Conservation (phyloP, 2,888 invertebrate genomes). For the Portevinia maculata region DNA sequence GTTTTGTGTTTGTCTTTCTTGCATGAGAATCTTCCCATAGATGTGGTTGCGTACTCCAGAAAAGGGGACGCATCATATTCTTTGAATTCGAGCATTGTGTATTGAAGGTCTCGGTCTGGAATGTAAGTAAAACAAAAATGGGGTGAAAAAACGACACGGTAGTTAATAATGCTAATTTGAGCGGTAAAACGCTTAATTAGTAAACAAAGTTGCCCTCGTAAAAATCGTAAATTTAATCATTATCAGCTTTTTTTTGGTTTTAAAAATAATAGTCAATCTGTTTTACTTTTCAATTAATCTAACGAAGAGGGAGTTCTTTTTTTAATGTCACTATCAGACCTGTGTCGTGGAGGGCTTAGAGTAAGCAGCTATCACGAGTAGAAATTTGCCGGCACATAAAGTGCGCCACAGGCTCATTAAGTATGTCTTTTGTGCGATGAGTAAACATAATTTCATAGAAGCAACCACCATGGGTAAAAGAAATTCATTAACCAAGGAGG, state of each 20-base stretch:
- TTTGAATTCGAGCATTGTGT: conserved; percentile 14
- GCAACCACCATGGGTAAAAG: no score
- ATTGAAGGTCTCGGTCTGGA: conserved; percentile 52
- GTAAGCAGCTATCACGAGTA: no score
- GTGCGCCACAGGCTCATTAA: no score
- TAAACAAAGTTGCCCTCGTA: background rate
- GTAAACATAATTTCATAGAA: no score
- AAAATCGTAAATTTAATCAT: conserved; percentile 4
- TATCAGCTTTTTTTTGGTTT: background rate
- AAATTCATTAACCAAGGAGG: no score
- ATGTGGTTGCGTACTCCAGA: conserved; percentile 1
- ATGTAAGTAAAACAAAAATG: conserved; percentile 51
- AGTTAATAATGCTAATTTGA: conserved; percentile 44
- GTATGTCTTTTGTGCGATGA: no score
- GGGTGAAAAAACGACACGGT: conserved; percentile 16
- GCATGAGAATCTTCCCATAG: conserved; percentile 63
- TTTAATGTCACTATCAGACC: no score
- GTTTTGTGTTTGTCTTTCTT: conserved; percentile 17
- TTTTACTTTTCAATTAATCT: background rate
- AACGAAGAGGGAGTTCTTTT: background rate
- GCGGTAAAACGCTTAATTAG: conserved; percentile 20
- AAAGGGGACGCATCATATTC: conserved; percentile 33
- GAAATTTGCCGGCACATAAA: no score
- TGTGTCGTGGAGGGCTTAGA: no score
- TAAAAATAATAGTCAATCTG: background rate